Conservation (phyloP, 2,888 invertebrate genomes). For the Colostygia pectinataria region DNA sequence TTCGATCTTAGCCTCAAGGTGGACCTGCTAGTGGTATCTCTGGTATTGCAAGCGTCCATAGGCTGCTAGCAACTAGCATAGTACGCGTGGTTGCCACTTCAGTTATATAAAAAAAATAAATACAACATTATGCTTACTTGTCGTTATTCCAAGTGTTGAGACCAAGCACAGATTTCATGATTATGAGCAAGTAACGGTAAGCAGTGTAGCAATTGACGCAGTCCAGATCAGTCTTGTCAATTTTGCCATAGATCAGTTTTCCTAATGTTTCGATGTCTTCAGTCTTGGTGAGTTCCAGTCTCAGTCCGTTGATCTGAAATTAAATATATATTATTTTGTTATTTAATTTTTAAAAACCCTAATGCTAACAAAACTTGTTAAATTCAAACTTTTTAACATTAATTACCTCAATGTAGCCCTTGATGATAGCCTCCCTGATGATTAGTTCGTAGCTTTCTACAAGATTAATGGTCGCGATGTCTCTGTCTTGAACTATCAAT, state of each 20-base stretch:
- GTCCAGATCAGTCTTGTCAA: conserved; percentile 65
- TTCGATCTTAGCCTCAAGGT: too few relatives aligned
- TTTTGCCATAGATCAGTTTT: conserved; percentile 73
- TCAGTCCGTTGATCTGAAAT: conserved; percentile 63
- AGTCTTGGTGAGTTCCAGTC: conserved; percentile 61
- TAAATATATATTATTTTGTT: background rate
- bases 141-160: conserved; percentile 61
- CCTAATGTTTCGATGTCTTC: conserved; percentile 82
- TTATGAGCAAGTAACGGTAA: conserved; percentile 83
- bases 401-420: conserved; percentile 75
- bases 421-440: conserved; percentile 82
- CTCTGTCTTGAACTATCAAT: conserved; percentile 53
- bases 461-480: conserved; percentile 52
- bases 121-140: conserved; percentile 52
- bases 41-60: too few relatives aligned
- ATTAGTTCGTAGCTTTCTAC: conserved; percentile 76
- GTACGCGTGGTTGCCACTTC: too few relatives aligned
- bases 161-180: conserved; percentile 77
- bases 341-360: background rate
- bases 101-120: background rate
- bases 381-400: too few relatives aligned
- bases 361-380: too few relatives aligned
- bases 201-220: conserved; percentile 58
- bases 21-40: too few relatives aligned
- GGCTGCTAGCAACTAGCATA: too few relatives aligned